Evolutionary conservation across 2,113 vertebrate species (phyloP), one percentile per base, ranked within the genome.

Genomic region (Cranoglanis bouderius): DNA sequence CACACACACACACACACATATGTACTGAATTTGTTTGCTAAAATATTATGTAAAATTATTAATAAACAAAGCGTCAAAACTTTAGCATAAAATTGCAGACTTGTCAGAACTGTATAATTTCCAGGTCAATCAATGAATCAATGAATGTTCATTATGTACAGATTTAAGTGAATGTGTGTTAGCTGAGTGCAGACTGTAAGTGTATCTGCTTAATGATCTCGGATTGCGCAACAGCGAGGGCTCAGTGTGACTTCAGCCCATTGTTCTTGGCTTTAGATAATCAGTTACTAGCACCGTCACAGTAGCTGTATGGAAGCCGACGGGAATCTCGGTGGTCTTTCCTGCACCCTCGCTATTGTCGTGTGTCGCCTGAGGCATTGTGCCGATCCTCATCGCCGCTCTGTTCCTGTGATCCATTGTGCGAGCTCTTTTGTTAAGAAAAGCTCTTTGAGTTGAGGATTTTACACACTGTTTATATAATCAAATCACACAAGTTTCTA

Each of bases 321-420:
- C 19, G 38, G 74, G 35, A 53, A 82, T 61, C 29, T 51, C 51
- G 13, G 32, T 43, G 75, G 85, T 59, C 72, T 84, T 83, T 61
- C 53, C 49, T 55, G 14, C 8, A 32, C n/a, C 32, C 75, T 55
- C 85, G 9, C 49, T 18, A 35, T 90, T 89, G 87, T 82, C 10
- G 61, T 7, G 43, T 46, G 61, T 40, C 26, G 57, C 65, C 89
- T 63, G 85, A 81, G 61, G 82, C 88, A 65, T 85, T 40, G 87
- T 80, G 88, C 35, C 65, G 85, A 89, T 91, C 90, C 75, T 40
- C 40, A 24, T 59, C 55, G 29, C 40, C 57, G 57, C 82, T 81
- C 77, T 61, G 59, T 46, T 38, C 59, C 78, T 10, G 80, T 19
- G 49, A 51, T 72, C 77, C 53, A 85, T 83, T 85, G 74, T 89